These are phyloP conservation scores for Neodiprion lecontei DNA, from an alignment of 1,140 invertebrate species.

Conservation along the genomic window DNA sequence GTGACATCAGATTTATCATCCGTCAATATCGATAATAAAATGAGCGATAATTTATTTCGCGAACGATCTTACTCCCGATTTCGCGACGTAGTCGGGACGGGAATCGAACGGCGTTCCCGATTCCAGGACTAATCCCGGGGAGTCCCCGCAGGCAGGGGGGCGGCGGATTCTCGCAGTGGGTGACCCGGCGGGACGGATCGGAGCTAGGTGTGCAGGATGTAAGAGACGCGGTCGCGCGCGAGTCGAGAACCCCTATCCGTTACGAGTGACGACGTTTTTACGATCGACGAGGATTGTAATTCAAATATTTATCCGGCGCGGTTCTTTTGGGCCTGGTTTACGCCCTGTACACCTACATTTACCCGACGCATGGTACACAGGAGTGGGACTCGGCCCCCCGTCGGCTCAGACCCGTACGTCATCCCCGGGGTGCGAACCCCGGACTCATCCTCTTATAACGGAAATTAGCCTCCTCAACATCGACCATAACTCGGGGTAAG, in stretches of 20 bases:
- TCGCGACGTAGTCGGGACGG: no score
- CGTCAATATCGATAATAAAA: no score
- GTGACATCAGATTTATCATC: no score
- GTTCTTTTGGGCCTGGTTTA: slow-evolving; percentile 50
- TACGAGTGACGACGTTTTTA: slow-evolving; percentile 57
- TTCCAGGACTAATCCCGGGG: background rate
- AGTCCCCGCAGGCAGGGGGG: background rate
- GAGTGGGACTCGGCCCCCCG: slow-evolving; percentile 38
- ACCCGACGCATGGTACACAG: slow-evolving; percentile 19
- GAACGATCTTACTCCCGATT: no score
- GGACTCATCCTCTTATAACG: slow-evolving; percentile 11
- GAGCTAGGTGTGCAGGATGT: background rate
- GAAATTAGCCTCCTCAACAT: no score
- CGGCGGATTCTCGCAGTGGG: background rate
- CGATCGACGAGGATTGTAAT: slow-evolving; percentile 52
- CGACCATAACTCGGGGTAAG: no score
- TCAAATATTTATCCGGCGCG: slow-evolving; percentile 56
- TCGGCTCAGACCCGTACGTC: slow-evolving; percentile 56
- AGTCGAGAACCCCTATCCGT: slow-evolving; percentile 40
- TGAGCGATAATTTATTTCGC: no score
- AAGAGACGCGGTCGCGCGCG: background rate
- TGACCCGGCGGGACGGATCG: background rate
- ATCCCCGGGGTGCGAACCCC: slow-evolving; percentile 47
- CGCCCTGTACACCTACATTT: slow-evolving; percentile 43
- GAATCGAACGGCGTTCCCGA: background rate